A percentile compares a stretch with the other conserved stretches of the same genome.
These are phyloP conservation scores for Lycopodina hypogea DNA, from an alignment of 37 sponge, comb jelly and placozoan species.

Conservation along the genomic window DNA sequence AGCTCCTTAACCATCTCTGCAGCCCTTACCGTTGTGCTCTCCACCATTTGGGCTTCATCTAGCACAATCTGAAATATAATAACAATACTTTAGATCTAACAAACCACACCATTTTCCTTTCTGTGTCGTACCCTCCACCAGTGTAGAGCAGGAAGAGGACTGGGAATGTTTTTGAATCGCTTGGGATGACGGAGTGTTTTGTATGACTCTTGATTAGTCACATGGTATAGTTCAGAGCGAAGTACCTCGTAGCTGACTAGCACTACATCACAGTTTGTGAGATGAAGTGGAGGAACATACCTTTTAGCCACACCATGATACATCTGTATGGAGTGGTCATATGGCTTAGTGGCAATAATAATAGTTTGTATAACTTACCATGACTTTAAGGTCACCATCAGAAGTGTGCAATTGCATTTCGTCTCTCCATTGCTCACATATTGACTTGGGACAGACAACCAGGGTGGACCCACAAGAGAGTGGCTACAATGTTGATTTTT, in stretches of 20 bases:
- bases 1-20: conserved; percentile 74
- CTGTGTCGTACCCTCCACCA: conserved; percentile 81
- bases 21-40: conserved; percentile 55
- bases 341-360: neutral
- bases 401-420: conserved; percentile 73
- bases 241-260: conserved; percentile 73
- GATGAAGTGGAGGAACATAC: conserved; percentile 51
- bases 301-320: conserved; percentile 58
- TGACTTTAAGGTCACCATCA: conserved; percentile 32
- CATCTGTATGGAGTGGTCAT: conserved; percentile 9
- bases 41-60: conserved; percentile 92
- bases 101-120: neutral
- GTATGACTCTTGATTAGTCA: conserved; percentile 34
- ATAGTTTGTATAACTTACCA: conserved; percentile 29
- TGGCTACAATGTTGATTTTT: conserved; percentile 54
- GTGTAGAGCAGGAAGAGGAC: conserved; percentile 69
- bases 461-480: conserved; percentile 61
- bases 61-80: conserved; percentile 53
- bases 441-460: conserved; percentile 67
- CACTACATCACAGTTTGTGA: conserved; percentile 71
- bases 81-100: neutral
- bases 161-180: conserved; percentile 50
- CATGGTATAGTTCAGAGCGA: conserved; percentile 61
- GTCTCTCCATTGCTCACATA: conserved; percentile 74
- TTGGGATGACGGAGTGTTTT: conserved; percentile 49